These are phyloP conservation scores for Menidia menidia DNA, from an alignment of 2,797 vertebrate genomes.

Conservation along the genomic window DNA sequence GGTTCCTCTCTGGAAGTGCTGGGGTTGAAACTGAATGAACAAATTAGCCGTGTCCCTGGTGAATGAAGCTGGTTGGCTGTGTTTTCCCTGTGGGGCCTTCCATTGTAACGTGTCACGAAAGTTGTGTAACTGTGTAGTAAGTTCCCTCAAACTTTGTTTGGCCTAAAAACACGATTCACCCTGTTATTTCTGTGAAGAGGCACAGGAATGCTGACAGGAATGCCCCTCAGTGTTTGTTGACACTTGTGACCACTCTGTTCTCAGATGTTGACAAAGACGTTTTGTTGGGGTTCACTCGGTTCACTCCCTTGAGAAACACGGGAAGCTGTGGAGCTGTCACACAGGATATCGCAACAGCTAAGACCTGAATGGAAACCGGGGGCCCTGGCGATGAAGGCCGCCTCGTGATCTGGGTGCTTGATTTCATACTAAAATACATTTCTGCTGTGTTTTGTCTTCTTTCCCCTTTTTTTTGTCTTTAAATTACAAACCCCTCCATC, in stretches of 20 bases:
- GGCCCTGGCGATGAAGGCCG: conserved; percentile 60
- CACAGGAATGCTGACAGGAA: conserved; percentile 78
- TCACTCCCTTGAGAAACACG: conserved; percentile 65
- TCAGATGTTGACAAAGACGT: conserved; percentile 80
- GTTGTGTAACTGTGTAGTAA: conserved; percentile 21
- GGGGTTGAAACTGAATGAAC: conserved; percentile 47
- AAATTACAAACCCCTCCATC: conserved; percentile 76
- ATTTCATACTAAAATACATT: conserved; percentile 78
- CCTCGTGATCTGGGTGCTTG: conserved; percentile 78
- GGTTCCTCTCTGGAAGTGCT: conserved; percentile 24
- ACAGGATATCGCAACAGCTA: conserved; percentile 63
- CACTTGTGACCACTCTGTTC: conserved; percentile 68
- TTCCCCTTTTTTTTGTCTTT: conserved; percentile 51
- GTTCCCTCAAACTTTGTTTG: conserved; percentile 46
- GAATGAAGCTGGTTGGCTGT: conserved; percentile 51
- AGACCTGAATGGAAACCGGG: conserved; percentile 68
- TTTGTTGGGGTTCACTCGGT: conserved; percentile 81
- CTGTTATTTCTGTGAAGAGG: conserved; percentile 68
- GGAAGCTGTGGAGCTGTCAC: conserved; percentile 69
- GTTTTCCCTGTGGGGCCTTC: conserved; percentile 37
- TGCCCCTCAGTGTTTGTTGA: conserved; percentile 78
- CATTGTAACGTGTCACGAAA: conserved; percentile 43
- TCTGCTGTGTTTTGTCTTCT: conserved; percentile 60
- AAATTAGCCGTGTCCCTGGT: conserved; percentile 59
- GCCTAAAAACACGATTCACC: conserved; percentile 51